Base-by-base conservation (phyloP, 2,888 invertebrate species). In the Seira musarum region DNA sequence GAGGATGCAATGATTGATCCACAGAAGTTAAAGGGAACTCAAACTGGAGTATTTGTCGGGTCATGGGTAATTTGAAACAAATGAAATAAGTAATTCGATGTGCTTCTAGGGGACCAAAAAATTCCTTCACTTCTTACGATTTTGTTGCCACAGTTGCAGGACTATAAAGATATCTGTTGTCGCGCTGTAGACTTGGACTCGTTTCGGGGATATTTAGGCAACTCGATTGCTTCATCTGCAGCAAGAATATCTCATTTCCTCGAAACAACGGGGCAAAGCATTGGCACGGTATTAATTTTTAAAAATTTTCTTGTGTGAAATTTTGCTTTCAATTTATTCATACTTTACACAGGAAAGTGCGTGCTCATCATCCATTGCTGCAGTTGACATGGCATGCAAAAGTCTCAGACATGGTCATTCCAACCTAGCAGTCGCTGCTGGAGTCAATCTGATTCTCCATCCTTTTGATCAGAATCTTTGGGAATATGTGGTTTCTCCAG, bases 301-400 rank as follows among this genome's bases (percentile, higher is more conserved):
- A n/a, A n/a, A n/a, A n/a, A n/a, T n/a, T n/a, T n/a, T n/a, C n/a
- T n/a, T n/a, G n/a, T n/a, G n/a, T n/a, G n/a, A n/a, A n/a, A n/a
- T n/a, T n/a, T n/a, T 25, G 22, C 6, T 1, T n/a, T n/a, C n/a
- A n/a, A n/a, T n/a, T n/a, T n/a, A n/a, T n/a, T n/a, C n/a, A n/a
- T n/a, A 40, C n/a, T 57, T 57, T 57, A 57, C 6, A 40, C 40
- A 67, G 6, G 83, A 83, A 40, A 64, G 64, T 15, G 84, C 82
- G 1, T 84, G 84, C 53, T 82, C 82, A 0, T 80, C 83, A 2
- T 78, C 84, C 17, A 78, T 84, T 35, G 82, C 80, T 2, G 82
- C 82, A 5, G 69, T 84, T 1, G 72, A 84, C 65, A 65, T 82
- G 76, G 84, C 83, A 1, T 76, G 79, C 60, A 78, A 82, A 60